Conservation (phyloP, 2,797 vertebrate genomes). For the Scleropages formosus region DNA sequence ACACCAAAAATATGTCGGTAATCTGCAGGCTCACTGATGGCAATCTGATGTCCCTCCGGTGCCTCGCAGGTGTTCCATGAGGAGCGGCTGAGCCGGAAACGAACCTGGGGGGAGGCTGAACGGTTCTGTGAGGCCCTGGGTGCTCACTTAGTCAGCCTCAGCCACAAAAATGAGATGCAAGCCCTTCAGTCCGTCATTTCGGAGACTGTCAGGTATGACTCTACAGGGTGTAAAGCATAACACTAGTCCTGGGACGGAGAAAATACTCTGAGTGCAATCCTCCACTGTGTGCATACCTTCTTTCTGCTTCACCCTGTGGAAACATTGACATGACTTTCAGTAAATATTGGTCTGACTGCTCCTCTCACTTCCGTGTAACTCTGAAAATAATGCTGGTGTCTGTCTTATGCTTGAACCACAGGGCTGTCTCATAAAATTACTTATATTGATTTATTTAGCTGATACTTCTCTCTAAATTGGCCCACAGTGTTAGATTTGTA, state of each 20-base stretch:
- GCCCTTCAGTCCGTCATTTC: constrained; percentile 73
- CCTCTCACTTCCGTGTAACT: background rate
- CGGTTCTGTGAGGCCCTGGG: constrained; percentile 87
- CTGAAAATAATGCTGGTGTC: background rate
- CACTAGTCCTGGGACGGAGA: background rate
- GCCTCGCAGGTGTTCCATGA: constrained; percentile 81
- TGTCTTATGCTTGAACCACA: background rate
- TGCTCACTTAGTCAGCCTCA: constrained; percentile 85
- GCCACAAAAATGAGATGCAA: constrained; percentile 68
- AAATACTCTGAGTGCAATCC: background rate
- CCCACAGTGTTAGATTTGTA: no score
- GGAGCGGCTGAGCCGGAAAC: constrained; percentile 82
- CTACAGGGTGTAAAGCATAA: background rate
- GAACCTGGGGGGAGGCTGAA: constrained; percentile 90
- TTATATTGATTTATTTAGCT: no score
- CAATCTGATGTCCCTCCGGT: background rate
- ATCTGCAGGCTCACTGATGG: background rate
- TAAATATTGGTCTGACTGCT: background rate
- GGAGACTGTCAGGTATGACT: constrained; percentile 77
- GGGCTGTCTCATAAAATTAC: constrained; percentile 3
- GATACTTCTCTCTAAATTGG: no score
- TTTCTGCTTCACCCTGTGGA: background rate
- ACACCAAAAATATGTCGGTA: background rate
- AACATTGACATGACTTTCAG: background rate
- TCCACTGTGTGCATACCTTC: background rate